A percentile compares a stretch with the other conserved stretches of the same genome.
These are phyloP conservation scores for Vireo griseus DNA, from an alignment of 2,797 vertebrate species.

Conservation along the genomic window DNA sequence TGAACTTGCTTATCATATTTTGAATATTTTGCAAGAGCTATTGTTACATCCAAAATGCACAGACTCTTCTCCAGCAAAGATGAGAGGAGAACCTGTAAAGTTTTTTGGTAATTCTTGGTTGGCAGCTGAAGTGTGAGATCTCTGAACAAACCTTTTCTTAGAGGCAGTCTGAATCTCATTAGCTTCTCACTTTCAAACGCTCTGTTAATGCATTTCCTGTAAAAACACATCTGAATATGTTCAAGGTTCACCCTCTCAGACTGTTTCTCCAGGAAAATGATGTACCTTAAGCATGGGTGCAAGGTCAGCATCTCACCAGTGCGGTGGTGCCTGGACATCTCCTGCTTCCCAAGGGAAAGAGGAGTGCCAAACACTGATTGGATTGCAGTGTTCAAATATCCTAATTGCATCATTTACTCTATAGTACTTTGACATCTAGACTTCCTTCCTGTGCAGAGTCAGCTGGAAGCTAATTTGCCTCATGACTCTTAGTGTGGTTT, in stretches of 20 bases:
- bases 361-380: neutral
- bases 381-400: neutral
- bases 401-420: neutral
- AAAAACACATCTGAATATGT: neutral
- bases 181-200: neutral
- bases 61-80: neutral
- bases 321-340: neutral
- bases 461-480: neutral
- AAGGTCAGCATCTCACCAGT: neutral
- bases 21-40: neutral
- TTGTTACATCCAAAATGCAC: neutral
- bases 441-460: constrained; percentile 4
- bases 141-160: neutral
- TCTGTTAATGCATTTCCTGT: neutral
- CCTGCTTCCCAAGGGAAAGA: neutral
- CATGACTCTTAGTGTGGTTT: neutral
- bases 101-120: neutral
- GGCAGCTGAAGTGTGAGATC: neutral
- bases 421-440: neutral
- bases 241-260: neutral
- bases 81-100: neutral
- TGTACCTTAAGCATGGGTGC: neutral
- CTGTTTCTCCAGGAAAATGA: neutral
- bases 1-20: constrained; percentile 6
- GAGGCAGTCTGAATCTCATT: neutral